Evolutionary conservation across 2,113 vertebrate genomes (phyloP), one percentile per base, ranked within the genome.

Genomic region (Coreoperca whiteheadi): DNA sequence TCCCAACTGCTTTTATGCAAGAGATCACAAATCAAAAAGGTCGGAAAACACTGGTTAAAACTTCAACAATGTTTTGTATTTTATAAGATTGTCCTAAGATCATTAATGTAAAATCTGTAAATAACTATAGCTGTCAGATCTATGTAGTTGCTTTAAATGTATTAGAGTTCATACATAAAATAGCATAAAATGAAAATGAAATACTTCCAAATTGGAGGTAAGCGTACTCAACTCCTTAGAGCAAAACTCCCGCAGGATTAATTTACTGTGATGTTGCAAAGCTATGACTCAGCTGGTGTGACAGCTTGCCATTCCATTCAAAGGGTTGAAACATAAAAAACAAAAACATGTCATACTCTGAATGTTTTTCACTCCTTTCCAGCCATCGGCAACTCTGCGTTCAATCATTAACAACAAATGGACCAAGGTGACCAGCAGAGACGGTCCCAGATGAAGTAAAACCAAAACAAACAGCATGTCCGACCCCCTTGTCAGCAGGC

Each of bases 391-490:
- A 46, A 39, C 65, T 48, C 63, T 53, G 59, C 4, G 32, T 72
- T 79, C 60, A 76, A 28, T 73, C 75, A 71, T 72, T 67, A 30
- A 73, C 59, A 50, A 48, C 59, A 64, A 82, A 83, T 68, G 78
- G 68, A 50, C 61, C 76, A 57, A 54, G 57, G 72, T 80, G 75
- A 83, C 67, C 85, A 60, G 68, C 66, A 8, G 67, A 50, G 30
- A 68, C n/a, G 64, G 51, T 72, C 74, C 46, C 72, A 82, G 59
- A 83, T 64, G 71, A 74, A 74, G 28, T 84, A 21, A 87, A 89
- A 86, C 75, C 81, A 56, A 81, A 89, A 89, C 86, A 82, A 90
- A 88, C 84, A 74, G n/a, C 12, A 12, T 20, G 71, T 76, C 82
- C 37, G 43, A 63, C 53, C 48, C 43, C 53, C 70, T 65, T 72